These are phyloP conservation scores for Camponotus pennsylvanicus DNA, from an alignment of 1,140 invertebrate species.

Conservation along the genomic window DNA sequence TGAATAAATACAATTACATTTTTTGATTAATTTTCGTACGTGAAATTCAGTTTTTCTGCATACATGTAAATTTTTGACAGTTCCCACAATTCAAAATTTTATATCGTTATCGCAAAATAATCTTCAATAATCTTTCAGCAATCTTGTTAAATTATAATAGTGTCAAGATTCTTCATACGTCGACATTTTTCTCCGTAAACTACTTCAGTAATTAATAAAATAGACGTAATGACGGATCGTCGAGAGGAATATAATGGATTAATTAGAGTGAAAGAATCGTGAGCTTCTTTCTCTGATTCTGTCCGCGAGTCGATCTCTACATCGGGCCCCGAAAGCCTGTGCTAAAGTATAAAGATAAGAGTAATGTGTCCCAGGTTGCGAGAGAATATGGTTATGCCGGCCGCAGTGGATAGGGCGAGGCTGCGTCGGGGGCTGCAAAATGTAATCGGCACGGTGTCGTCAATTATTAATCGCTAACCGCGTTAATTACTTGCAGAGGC, in stretches of 20 bases:
- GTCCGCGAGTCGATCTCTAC: too few relatives aligned
- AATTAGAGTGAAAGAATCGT: conserved; percentile 14
- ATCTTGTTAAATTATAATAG: too few relatives aligned
- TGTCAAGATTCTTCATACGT: too few relatives aligned
- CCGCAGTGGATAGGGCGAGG: conserved; percentile 70
- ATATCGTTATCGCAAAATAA: too few relatives aligned
- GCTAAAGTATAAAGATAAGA: conserved; percentile 73
- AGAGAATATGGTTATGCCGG: conserved; percentile 72
- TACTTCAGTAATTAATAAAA: not conserved
- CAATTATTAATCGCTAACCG: conserved; percentile 85
- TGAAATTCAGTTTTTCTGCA: too few relatives aligned
- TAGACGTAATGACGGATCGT: not conserved
- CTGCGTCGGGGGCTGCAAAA: conserved; percentile 80
- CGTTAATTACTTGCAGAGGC: conserved; percentile 83
- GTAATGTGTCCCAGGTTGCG: conserved; percentile 75
- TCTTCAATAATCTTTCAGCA: too few relatives aligned
- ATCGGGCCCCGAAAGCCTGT: not conserved
- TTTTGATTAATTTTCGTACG: too few relatives aligned
- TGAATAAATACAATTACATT: too few relatives aligned
- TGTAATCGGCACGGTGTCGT: conserved; percentile 84
- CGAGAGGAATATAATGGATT: not conserved
- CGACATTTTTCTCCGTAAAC: too few relatives aligned
- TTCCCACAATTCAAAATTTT: too few relatives aligned
- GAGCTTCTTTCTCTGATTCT: too few relatives aligned
- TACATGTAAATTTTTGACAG: too few relatives aligned